Conservation (phyloP, 2,113 vertebrate species). For the Galeopterus variegatus region DNA sequence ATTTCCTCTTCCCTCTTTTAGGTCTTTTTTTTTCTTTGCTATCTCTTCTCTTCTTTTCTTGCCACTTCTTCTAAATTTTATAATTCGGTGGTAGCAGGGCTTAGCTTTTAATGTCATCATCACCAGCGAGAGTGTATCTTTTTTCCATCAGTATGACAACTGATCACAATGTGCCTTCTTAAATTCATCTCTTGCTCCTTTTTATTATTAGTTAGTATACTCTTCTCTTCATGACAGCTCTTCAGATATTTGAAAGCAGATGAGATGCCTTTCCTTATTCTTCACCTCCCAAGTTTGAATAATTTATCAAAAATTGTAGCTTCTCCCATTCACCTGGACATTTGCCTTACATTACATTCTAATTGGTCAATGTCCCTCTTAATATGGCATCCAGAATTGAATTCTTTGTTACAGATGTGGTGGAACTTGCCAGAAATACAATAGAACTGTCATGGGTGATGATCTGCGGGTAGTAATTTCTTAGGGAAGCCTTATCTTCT, state of each 20-base stretch:
- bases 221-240: slow-evolving; percentile 23
- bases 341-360: slow-evolving; percentile 67
- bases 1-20: background rate
- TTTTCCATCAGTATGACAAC: background rate
- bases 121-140: background rate
- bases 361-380: slow-evolving; percentile 62
- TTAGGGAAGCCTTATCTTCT: slow-evolving; percentile 28
- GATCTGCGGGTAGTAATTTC: slow-evolving; percentile 57
- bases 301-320: slow-evolving; percentile 77
- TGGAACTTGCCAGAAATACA: slow-evolving; percentile 68
- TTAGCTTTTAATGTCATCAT: background rate
- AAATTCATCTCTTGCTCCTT: background rate
- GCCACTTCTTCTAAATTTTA: background rate
- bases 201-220: slow-evolving; percentile 48
- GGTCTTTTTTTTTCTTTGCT: background rate
- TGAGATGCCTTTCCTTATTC: slow-evolving; percentile 65
- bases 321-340: slow-evolving; percentile 61
- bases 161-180: background rate
- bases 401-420: slow-evolving; percentile 45
- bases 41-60: background rate
- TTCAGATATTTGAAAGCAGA: slow-evolving; percentile 71
- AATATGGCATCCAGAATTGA: slow-evolving; percentile 60
- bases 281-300: slow-evolving; percentile 69
- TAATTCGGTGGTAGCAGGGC: background rate
- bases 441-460: slow-evolving; percentile 48